Evolutionary conservation across 2,797 vertebrate genomes (phyloP).

Genomic region (Coreius guichenoti): DNA sequence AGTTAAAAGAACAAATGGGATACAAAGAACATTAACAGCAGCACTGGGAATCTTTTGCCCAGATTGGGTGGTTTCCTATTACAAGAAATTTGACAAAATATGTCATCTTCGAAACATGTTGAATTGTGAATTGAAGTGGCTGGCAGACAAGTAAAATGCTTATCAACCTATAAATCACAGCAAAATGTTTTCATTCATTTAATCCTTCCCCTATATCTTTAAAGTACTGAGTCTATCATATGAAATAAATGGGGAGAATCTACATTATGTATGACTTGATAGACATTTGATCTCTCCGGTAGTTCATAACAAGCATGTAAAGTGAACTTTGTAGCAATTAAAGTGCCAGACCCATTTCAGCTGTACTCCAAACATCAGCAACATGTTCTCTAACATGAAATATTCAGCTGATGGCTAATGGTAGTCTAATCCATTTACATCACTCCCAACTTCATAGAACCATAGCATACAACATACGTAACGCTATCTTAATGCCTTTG

Average conservation of each 20-base stretch:
- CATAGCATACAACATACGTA: conserved; percentile 29
- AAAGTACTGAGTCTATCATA: neutral
- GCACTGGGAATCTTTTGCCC: neutral
- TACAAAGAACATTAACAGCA: neutral
- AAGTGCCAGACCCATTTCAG: neutral
- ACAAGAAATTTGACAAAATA: neutral
- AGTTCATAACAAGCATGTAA: neutral
- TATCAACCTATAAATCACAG: neutral
- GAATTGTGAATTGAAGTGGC: neutral
- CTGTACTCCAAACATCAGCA: conserved; percentile 49
- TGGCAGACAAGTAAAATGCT: neutral
- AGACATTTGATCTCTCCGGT: neutral
- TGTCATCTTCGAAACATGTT: neutral
- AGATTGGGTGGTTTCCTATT: neutral
- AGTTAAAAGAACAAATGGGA: conserved; percentile 26
- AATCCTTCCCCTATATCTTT: neutral
- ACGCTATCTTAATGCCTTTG: conserved; percentile 37
- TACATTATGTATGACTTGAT: conserved; percentile 15
- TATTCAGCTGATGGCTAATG: conserved; percentile 53
- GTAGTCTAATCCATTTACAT: conserved; percentile 30
- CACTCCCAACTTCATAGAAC: conserved; percentile 17
- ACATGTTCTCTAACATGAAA: conserved; percentile 51
- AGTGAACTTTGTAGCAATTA: conserved; percentile 21
- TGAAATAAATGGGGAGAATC: neutral
- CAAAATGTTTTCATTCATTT: neutral